Percentiles rank a stretch among this genome's conserved stretches.
phyloP scores from a whole-genome alignment of 2,113 vertebrate genomes.

The Mugil cephalus region DNA sequence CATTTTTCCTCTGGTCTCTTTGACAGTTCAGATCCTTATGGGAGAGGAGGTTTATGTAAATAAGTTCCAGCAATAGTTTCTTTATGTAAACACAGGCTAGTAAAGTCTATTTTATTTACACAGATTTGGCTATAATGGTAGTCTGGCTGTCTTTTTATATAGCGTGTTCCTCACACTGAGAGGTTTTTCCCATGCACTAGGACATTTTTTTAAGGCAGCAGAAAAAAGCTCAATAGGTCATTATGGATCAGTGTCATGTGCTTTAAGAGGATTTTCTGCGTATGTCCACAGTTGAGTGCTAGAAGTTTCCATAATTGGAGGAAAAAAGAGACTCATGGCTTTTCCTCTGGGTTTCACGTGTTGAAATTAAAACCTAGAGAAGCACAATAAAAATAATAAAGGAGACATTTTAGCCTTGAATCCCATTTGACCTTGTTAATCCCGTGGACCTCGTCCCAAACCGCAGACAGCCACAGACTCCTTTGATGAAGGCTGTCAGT shows the following conservation, averaged over 20 bases:
- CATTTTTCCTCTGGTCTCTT: too few species aligned
- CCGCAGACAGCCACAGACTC: slow-evolving; percentile 7
- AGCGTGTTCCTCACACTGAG: not conserved
- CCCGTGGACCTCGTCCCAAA: slow-evolving; percentile 12
- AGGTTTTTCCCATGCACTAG: slow-evolving; percentile 27
- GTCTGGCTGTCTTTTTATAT: slow-evolving; percentile 1
- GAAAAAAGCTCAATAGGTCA: slow-evolving; percentile 45
- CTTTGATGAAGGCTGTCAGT: slow-evolving; percentile 54
- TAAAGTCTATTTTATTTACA: not conserved
- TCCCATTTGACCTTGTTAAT: slow-evolving; percentile 42
- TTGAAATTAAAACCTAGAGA: slow-evolving; percentile 32
- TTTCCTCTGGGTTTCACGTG: slow-evolving; percentile 14
- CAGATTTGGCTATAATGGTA: not conserved
- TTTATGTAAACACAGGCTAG: not conserved
- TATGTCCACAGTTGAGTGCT: slow-evolving; percentile 25
- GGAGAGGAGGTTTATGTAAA: not conserved
- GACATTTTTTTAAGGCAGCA: slow-evolving; percentile 5
- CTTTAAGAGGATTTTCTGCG: slow-evolving; percentile 59
- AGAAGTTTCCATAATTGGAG: slow-evolving; percentile 49
- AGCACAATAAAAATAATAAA: not conserved
- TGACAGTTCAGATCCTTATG: not conserved
- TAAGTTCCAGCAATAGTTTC: too few species aligned
- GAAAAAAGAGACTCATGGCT: slow-evolving; percentile 17
- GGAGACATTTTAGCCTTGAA: slow-evolving; percentile 6
- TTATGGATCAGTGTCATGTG: slow-evolving; percentile 49